Evolutionary conservation across 2,888 invertebrate species (phyloP).

Genomic region (Conchocele bisecta): DNA sequence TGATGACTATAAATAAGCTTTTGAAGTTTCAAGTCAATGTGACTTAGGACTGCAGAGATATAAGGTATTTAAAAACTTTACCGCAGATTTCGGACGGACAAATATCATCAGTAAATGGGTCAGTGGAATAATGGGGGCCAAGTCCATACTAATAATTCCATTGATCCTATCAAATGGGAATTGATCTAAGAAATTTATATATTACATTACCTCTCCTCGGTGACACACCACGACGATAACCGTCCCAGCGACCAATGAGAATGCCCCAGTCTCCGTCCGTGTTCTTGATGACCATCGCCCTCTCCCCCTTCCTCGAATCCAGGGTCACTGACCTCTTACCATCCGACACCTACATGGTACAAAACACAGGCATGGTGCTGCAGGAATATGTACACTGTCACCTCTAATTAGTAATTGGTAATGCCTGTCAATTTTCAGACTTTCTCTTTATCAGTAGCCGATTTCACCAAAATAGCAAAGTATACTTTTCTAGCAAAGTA

Average conservation of each 20-base stretch:
- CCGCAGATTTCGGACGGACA: too few species aligned
- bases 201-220: slow-evolving; percentile 71
- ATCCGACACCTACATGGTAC: slow-evolving; percentile 55
- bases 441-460: background rate
- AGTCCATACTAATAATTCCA: too few species aligned
- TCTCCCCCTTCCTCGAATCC: slow-evolving; percentile 81
- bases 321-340: slow-evolving; percentile 79
- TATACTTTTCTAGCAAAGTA: too few species aligned
- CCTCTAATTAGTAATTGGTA: background rate
- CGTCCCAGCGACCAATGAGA: slow-evolving; percentile 83
- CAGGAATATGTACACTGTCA: background rate
- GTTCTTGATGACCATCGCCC: slow-evolving; percentile 84
- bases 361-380: background rate
- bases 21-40: too few species aligned
- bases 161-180: too few species aligned
- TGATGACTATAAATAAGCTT: too few species aligned
- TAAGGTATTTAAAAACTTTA: too few species aligned
- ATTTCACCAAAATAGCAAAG: too few species aligned
- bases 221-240: slow-evolving; percentile 79
- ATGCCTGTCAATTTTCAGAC: background rate
- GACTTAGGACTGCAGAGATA: too few species aligned
- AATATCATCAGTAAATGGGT: too few species aligned
- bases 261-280: slow-evolving; percentile 84
- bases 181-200: too few species aligned
- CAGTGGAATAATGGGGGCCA: too few species aligned